Evolutionary conservation across 2,888 invertebrate species (phyloP).

Genomic region (Andrena marginata): DNA sequence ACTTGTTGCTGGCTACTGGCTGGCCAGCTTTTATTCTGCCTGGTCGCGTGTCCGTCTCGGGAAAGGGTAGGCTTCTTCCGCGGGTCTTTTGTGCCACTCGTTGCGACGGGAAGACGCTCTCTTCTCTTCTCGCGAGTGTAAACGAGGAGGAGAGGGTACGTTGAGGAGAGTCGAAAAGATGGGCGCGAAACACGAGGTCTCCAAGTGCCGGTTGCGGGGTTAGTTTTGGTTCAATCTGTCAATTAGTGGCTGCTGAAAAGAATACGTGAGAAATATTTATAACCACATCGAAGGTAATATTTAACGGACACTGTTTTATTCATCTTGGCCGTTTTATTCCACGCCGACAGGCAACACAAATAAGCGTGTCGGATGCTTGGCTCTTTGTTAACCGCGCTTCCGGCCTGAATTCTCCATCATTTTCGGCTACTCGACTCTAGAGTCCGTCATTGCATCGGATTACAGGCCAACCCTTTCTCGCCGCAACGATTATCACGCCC

Average conservation of each 20-base stretch:
- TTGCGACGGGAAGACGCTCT: conserved; percentile 34
- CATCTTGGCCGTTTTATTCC: neutral
- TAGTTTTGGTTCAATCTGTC: no score
- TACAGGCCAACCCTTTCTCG: conserved; percentile 64
- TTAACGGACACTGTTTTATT: conserved; percentile 19
- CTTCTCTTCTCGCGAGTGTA: conserved; percentile 9
- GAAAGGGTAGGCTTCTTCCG: conserved; percentile 8
- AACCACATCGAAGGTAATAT: neutral
- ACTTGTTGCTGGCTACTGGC: conserved; percentile 68
- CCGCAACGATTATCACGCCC: conserved; percentile 70
- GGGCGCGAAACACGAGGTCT: conserved; percentile 3
- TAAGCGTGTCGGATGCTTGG: conserved; percentile 5
- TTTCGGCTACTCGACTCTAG: conserved; percentile 54
- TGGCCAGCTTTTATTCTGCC: conserved; percentile 46
- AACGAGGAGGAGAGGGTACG: conserved; percentile 20
- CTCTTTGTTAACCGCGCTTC: conserved; percentile 44
- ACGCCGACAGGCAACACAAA: conserved; percentile 1
- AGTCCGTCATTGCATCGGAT: conserved; percentile 66
- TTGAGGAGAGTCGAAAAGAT: neutral
- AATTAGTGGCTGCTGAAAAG: no score
- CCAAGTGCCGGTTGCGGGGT: no score
- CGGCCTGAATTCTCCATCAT: conserved; percentile 47
- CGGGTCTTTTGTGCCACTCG: conserved; percentile 33
- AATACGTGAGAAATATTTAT: conserved; percentile 9
- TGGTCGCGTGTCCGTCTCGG: conserved; percentile 51